Percentiles rank a stretch among this genome's conserved stretches.
These are phyloP conservation scores for Zaprionus capensis DNA, from an alignment of 1,140 invertebrate species.

Conservation along the genomic window DNA sequence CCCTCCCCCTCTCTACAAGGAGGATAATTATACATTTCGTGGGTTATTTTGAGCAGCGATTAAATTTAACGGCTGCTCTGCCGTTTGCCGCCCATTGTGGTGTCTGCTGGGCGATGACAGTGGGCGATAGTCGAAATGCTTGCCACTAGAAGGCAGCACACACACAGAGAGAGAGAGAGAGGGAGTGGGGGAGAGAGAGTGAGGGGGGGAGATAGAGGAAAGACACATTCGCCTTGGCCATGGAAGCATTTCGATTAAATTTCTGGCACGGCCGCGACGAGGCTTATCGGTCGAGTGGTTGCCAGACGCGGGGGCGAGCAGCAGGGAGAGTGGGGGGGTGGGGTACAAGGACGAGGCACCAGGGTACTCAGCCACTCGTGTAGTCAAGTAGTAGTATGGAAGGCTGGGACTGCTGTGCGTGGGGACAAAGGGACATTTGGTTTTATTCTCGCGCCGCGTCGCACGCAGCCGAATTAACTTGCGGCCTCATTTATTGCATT, in stretches of 20 bases:
- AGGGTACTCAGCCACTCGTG: not conserved
- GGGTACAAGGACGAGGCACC: not conserved
- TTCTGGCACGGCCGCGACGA: slow-evolving; percentile 35
- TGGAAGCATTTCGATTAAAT: slow-evolving; percentile 51
- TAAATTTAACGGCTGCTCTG: slow-evolving; percentile 19
- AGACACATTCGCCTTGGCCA: not conserved
- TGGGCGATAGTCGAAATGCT: slow-evolving; percentile 11
- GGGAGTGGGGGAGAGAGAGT: too few species aligned
- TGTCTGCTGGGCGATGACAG: slow-evolving; percentile 23
- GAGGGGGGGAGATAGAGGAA: too few species aligned
- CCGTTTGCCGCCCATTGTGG: slow-evolving; percentile 10
- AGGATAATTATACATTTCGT: slow-evolving; percentile 28
- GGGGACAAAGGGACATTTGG: slow-evolving; percentile 34
- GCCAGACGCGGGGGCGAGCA: not conserved
- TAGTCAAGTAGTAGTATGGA: slow-evolving; percentile 6
- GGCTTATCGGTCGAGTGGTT: slow-evolving; percentile 39
- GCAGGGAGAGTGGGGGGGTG: not conserved
- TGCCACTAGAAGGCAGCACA: slow-evolving; percentile 1
- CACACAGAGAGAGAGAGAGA: too few species aligned
- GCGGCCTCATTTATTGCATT: slow-evolving; percentile 57
- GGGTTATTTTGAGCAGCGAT: slow-evolving; percentile 17
- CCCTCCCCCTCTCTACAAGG: not conserved
- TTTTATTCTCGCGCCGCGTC: slow-evolving; percentile 43
- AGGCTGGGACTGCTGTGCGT: not conserved
- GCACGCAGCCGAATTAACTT: slow-evolving; percentile 49